Conservation (phyloP, 2,113 vertebrate genomes). For the Anolis sagrei region DNA sequence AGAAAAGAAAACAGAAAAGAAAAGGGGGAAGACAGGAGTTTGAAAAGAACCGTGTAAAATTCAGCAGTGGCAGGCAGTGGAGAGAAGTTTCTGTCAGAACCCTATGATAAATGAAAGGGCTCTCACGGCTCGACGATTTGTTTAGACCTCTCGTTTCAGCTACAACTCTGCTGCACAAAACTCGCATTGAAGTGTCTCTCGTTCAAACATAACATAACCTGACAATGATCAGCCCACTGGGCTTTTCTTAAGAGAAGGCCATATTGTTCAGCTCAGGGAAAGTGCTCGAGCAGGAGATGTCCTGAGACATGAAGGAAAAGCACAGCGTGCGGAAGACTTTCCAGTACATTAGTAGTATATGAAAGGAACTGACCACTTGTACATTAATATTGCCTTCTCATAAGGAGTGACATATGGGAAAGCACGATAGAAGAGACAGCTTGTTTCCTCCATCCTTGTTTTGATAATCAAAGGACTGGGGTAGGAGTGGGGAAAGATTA, state of each 20-base stretch:
- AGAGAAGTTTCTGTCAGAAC: constrained; percentile 77
- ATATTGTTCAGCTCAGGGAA: constrained; percentile 75
- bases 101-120: constrained; percentile 85
- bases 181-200: constrained; percentile 82
- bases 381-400: constrained; percentile 79
- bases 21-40: not conserved
- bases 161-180: constrained; percentile 82
- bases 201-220: constrained; percentile 88
- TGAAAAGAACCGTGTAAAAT: constrained; percentile 23
- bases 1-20: not conserved
- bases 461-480: constrained; percentile 6
- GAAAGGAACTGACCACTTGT: constrained; percentile 79
- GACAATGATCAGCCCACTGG: constrained; percentile 85
- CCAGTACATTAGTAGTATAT: constrained; percentile 92
- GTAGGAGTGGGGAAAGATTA: not conserved
- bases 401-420: constrained; percentile 82
- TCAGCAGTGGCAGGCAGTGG: constrained; percentile 47
- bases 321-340: constrained; percentile 84
- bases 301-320: constrained; percentile 78
- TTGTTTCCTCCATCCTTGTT: constrained; percentile 68
- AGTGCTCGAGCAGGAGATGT: constrained; percentile 63
- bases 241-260: constrained; percentile 81
- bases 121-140: constrained; percentile 81
- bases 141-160: constrained; percentile 89
- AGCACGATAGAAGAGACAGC: constrained; percentile 71